Conservation (phyloP, 2,888 invertebrate species). For the Rhaphigaster nebulosa region DNA sequence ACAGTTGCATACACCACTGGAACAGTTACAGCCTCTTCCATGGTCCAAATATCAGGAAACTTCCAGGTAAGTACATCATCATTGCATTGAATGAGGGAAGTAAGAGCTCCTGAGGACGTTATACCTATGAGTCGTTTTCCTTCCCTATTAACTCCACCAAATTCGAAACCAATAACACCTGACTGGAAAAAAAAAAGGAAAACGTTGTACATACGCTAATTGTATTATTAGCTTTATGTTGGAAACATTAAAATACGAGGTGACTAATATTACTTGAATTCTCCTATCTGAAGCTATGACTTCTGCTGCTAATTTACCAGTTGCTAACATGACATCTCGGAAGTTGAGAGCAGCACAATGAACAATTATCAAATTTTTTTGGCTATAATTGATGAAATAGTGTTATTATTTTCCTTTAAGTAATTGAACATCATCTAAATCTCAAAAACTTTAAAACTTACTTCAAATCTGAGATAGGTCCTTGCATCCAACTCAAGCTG, state of each 20-base stretch:
- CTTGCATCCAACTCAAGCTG: conserved; percentile 87
- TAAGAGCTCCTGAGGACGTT: conserved; percentile 70
- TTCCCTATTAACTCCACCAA: conserved; percentile 69
- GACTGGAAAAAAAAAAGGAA: conserved; percentile 68
- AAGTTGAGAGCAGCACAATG: conserved; percentile 89
- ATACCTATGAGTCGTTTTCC: conserved; percentile 71
- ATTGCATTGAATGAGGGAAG: conserved; percentile 72
- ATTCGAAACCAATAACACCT: conserved; percentile 75
- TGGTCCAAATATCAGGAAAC: conserved; percentile 74
- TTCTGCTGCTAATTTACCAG: conserved; percentile 89
- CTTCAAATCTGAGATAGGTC: conserved; percentile 67
- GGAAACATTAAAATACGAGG: not conserved
- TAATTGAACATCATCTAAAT: not conserved
- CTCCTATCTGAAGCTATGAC: conserved; percentile 79
- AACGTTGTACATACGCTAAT: not conserved
- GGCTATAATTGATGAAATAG: not conserved
- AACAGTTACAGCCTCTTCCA: conserved; percentile 77
- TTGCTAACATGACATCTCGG: conserved; percentile 94
- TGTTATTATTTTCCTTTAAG: conserved; percentile 17
- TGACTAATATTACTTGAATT: conserved; percentile 71
- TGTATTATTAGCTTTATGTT: not conserved
- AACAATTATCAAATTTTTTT: conserved; percentile 67
- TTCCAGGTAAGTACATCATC: conserved; percentile 71
- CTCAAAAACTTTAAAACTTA: not conserved
- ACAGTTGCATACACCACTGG: conserved; percentile 77